phyloP scores from a whole-genome alignment of 2,888 invertebrate species.

The Morpho helenor region DNA sequence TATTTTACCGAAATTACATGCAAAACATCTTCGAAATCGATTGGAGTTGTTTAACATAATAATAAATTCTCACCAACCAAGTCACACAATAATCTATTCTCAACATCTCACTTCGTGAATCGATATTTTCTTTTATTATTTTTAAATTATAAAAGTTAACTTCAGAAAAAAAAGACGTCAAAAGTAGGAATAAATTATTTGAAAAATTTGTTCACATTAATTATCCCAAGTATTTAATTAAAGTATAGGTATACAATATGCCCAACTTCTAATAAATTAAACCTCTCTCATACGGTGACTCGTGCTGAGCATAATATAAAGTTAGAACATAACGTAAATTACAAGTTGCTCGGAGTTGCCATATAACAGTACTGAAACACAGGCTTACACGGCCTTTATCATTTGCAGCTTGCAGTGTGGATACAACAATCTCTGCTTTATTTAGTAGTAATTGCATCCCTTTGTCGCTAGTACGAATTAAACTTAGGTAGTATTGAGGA shows the following conservation, averaged over 20 bases:
- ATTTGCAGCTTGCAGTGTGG: constrained; percentile 18
- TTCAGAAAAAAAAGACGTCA: not conserved
- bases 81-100: too few relatives aligned
- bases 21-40: too few relatives aligned
- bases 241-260: not conserved
- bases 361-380: constrained; percentile 39
- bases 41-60: too few relatives aligned
- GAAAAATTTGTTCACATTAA: not conserved
- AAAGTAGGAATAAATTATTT: not conserved
- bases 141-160: too few relatives aligned
- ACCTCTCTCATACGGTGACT: constrained; percentile 37
- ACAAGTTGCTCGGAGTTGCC: constrained; percentile 25
- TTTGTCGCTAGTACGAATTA: constrained; percentile 1
- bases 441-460: constrained; percentile 9
- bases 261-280: constrained; percentile 29
- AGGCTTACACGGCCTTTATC: constrained; percentile 28
- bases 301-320: constrained; percentile 38
- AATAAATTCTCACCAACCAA: too few relatives aligned
- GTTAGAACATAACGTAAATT: constrained; percentile 30
- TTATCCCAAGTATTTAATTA: constrained; percentile 1
- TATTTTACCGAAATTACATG: too few relatives aligned
- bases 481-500: too few relatives aligned
- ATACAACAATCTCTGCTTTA: constrained; percentile 18
- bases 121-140: too few relatives aligned
- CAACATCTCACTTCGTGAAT: too few relatives aligned